Evolutionary conservation across 2,797 vertebrate genomes (phyloP).

Genomic region (Manis javanica): DNA sequence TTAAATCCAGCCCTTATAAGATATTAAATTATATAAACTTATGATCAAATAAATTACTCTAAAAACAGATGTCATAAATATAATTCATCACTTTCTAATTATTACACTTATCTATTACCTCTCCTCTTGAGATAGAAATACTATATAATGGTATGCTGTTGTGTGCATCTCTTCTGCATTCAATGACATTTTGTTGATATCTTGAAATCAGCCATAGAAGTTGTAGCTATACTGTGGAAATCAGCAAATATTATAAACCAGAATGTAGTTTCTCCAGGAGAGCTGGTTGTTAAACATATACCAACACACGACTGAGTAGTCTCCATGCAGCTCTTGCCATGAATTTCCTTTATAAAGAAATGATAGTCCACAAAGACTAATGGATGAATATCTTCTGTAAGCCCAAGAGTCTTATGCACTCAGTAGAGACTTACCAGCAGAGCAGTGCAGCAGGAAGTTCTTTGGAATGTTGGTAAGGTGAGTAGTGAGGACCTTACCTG

Average conservation of each 20-base stretch:
- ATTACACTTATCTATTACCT: background rate
- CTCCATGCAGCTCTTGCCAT: background rate
- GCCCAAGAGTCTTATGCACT: background rate
- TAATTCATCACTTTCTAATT: background rate
- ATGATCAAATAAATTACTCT: conserved; percentile 10
- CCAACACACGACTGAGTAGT: background rate
- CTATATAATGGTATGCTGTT: background rate
- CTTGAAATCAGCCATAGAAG: background rate
- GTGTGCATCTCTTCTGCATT: background rate
- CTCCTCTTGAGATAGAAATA: conserved; percentile 4
- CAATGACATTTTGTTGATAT: background rate
- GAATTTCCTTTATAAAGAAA: background rate
- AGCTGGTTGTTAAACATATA: background rate
- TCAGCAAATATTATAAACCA: background rate
- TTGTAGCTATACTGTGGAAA: background rate
- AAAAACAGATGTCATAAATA: background rate
- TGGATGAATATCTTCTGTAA: background rate
- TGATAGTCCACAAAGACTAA: background rate
- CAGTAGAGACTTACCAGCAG: background rate
- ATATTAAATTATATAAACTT: conserved; percentile 2
- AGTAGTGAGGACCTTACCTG: background rate
- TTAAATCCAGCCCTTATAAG: conserved; percentile 22
- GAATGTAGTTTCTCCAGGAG: background rate
- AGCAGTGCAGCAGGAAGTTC: background rate
- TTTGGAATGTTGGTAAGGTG: background rate